phyloP scores from a whole-genome alignment of 2,797 vertebrate species.

The Tragelaphus oryx region DNA sequence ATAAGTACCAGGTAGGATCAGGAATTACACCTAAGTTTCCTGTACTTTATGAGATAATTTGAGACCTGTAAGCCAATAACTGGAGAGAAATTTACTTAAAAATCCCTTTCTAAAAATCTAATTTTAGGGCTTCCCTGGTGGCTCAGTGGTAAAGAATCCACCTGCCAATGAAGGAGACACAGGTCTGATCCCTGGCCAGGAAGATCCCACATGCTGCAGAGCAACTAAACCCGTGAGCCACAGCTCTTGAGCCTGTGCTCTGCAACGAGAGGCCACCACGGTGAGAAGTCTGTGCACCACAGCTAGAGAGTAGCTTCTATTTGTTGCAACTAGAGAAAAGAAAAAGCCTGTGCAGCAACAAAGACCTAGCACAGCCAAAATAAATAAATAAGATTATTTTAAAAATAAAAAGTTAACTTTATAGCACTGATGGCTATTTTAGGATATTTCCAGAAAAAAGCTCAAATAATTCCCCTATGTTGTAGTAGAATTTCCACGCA shows the following conservation, averaged over 20 bases:
- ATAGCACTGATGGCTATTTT: background rate
- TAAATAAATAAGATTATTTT: background rate
- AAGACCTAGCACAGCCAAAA: background rate
- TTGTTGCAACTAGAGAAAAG: background rate
- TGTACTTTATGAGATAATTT: background rate
- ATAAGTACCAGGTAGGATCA: background rate
- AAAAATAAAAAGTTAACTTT: background rate
- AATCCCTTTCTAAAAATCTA: slow-evolving; percentile 9
- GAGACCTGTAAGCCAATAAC: background rate
- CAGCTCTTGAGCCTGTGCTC: background rate
- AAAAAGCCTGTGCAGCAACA: background rate
- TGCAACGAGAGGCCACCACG: background rate
- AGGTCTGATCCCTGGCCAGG: background rate
- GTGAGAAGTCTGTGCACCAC: background rate
- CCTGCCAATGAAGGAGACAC: background rate
- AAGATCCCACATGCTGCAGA: background rate
- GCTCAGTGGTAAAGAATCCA: background rate
- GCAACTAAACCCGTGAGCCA: fast-evolving
- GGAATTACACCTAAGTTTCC: background rate
- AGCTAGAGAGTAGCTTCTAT: background rate
- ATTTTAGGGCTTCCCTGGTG: background rate
- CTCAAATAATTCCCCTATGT: background rate
- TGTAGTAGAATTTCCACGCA: background rate
- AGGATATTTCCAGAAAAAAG: background rate
- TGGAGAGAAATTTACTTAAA: slow-evolving; percentile 11